Conservation (phyloP, 1,140 invertebrate species). For the Polypedilum vanderplanki region DNA sequence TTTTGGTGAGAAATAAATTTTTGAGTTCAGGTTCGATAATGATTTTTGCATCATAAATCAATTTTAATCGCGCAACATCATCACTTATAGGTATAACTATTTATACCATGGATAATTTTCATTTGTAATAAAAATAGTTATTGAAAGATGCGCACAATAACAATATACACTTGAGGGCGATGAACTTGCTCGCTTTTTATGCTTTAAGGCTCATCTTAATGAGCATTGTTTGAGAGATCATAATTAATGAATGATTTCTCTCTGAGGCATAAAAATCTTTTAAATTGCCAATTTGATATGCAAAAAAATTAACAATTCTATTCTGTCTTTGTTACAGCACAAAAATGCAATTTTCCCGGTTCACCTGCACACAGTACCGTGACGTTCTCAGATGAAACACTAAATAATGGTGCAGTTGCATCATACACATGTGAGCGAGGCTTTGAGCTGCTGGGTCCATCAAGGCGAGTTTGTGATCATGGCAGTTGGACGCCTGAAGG, state of each 20-base stretch:
- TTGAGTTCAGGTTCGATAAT: too few relatives aligned
- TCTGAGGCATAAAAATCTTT: not conserved
- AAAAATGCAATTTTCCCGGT: conserved; percentile 78
- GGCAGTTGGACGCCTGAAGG: conserved; percentile 84
- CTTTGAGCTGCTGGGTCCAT: conserved; percentile 83
- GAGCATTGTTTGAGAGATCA: conserved; percentile 8
- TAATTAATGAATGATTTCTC: conserved; percentile 21
- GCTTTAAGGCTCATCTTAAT: conserved; percentile 16
- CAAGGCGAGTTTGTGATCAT: conserved; percentile 68
- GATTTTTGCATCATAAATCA: not conserved
- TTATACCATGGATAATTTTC: not conserved
- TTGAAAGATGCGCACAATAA: not conserved
- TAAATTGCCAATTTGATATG: not conserved
- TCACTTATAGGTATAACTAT: not conserved
- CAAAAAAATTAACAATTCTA: not conserved
- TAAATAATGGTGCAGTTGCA: conserved; percentile 63
- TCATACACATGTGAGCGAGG: conserved; percentile 84
- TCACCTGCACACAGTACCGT: conserved; percentile 80
- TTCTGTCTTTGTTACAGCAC: conserved; percentile 29
- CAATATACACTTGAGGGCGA: not conserved
- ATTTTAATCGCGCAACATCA: conserved; percentile 10
- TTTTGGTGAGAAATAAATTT: too few relatives aligned
- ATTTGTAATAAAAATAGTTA: not conserved
- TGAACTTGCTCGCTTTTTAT: not conserved
- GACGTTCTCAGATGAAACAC: conserved; percentile 62